A percentile compares a stretch with the other conserved stretches of the same genome.
Conservation (phyloP, 2,888 invertebrate genomes). For the Cheilosia variabilis region DNA sequence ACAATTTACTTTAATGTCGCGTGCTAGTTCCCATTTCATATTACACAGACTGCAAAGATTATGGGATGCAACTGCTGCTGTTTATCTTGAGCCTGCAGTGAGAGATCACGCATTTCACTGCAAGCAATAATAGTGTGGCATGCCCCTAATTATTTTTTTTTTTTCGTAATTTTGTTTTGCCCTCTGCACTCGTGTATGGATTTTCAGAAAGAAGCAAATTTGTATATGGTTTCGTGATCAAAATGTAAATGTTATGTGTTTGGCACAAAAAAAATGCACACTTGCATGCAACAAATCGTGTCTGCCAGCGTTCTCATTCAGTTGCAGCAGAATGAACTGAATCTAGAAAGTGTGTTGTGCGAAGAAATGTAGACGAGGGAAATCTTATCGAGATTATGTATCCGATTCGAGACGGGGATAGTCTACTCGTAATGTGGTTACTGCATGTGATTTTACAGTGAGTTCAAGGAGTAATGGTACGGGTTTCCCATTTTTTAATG, state of each 20-base stretch:
- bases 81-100: not conserved
- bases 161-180: not conserved
- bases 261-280: conserved; percentile 26
- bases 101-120: not conserved
- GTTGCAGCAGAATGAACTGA: conserved; percentile 23
- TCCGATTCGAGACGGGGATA: conserved; percentile 22
- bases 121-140: not conserved
- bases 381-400: conserved; percentile 31
- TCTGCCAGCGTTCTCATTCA: conserved; percentile 9
- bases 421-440: conserved; percentile 20
- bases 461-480: not conserved
- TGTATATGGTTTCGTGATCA: conserved; percentile 35
- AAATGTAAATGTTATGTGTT: conserved; percentile 36
- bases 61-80: not conserved
- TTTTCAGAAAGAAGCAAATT: conserved; percentile 22
- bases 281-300: conserved; percentile 17
- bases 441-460: conserved; percentile 21
- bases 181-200: conserved; percentile 20
- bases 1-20: conserved; percentile 10
- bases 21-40: conserved; percentile 8
- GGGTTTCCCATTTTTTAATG: no score
- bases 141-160: conserved; percentile 14
- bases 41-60: not conserved
- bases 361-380: conserved; percentile 27
- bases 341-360: conserved; percentile 46